These are phyloP conservation scores for Stenodera caucasica DNA, from an alignment of 2,888 invertebrate species.

Conservation along the genomic window DNA sequence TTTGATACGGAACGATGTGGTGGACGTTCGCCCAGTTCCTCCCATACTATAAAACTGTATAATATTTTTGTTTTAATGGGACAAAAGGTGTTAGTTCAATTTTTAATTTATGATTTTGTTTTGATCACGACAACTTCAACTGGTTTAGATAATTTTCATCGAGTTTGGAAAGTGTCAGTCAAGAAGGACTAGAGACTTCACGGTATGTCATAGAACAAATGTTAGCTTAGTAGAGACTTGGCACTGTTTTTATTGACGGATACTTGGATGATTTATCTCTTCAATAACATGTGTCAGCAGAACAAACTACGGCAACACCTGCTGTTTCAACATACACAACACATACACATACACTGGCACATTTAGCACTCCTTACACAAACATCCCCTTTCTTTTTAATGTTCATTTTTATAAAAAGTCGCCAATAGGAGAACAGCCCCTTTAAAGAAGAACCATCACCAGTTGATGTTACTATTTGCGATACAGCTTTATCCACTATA, in stretches of 20 bases:
- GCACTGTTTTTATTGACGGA: slow-evolving; percentile 39
- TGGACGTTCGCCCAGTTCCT: slow-evolving; percentile 35
- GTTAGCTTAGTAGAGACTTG: slow-evolving; percentile 33
- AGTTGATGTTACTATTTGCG: slow-evolving; percentile 11
- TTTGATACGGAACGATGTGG: slow-evolving; percentile 43
- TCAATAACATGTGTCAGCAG: slow-evolving; percentile 42
- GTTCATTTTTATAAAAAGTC: slow-evolving; percentile 7
- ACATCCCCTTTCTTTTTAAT: slow-evolving; percentile 1
- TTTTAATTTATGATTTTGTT: slow-evolving; percentile 36
- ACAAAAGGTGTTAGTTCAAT: slow-evolving; percentile 17
- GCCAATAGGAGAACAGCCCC: not conserved
- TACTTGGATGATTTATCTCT: slow-evolving; percentile 43
- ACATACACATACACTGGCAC: slow-evolving; percentile 28
- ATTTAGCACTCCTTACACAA: slow-evolving; percentile 17
- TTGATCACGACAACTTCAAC: too few species aligned
- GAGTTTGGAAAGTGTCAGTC: not conserved
- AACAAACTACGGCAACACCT: slow-evolving; percentile 41
- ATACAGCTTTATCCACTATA: slow-evolving; percentile 9
- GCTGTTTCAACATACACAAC: slow-evolving; percentile 35
- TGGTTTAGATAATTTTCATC: not conserved
- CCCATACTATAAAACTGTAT: slow-evolving; percentile 22
- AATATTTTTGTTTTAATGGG: slow-evolving; percentile 20
- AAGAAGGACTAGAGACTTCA: slow-evolving; percentile 4
- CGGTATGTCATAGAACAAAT: slow-evolving; percentile 27
- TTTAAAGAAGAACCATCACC: not conserved